Evolutionary conservation across 64 coral and sea anemone species (phyloP), one percentile per base, ranked within the genome.

Genomic region (Stichodactyla mertensii): DNA sequence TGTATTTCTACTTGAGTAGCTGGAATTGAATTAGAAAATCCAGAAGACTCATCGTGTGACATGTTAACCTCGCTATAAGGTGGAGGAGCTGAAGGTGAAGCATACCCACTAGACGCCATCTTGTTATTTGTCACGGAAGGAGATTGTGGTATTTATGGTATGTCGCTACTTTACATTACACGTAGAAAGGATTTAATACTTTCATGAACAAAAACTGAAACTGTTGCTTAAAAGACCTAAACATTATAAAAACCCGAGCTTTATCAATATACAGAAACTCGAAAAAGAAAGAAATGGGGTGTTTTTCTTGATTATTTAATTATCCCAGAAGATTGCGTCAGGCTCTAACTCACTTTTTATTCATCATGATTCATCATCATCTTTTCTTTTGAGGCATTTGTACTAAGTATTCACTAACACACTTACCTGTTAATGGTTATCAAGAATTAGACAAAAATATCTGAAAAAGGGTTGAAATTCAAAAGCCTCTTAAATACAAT

Each of bases 1-100:
- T 87, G 86, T 51, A 95, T 64, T 62, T 91, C 93, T 12, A 95
- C 93, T 91, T 95, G 89, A 16, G 93, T 95, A 5, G 93, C 93
- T 53, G 93, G 93, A 0, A 95, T 59, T 14, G 89, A 52, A 55
- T 55, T 88, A 11, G 82, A 87, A 16, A 86, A 91, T 6, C 59
- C 64, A 36, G 52, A 18, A 15, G 89, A 55, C 51, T 77, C 52
- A 6, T 80, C 71, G 4, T 86, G 52, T 19, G 82, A 78, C 57
- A 77, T 79, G 27, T 88, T 86, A 62, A 79, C 55, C 22, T 88
- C 86, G 52, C 51, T 77, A 74, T 91, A 95, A 11, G 86, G 54
- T 55, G 93, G 93, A 20, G 93, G 93, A 18, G 89, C 85, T 0
- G 79, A 86, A 54, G 80, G 52, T 55, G 7, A 54, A 45, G 83